Base-by-base conservation (phyloP, 2,113 vertebrate species). In the Riparia riparia region DNA sequence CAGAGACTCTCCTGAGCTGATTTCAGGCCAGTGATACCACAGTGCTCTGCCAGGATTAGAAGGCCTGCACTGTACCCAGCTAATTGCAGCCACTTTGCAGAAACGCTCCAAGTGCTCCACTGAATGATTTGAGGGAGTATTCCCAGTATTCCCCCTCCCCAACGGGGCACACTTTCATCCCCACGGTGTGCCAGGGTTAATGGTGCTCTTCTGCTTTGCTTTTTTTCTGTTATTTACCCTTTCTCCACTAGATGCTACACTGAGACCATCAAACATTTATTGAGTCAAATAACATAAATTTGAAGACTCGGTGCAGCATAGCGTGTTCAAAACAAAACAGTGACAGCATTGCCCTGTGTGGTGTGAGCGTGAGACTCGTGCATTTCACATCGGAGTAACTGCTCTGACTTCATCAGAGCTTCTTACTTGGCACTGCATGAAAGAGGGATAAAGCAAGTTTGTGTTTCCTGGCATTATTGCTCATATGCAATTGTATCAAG, bases 181-280 rank as follows among this genome's bases (percentile, higher is more conserved):
- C 45, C 64, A 21, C 60, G 4, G 2, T 39, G 34, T 17, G 2
- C 57, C 89, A 80, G 22, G 34, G 41, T 83, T 71, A 93, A 86
- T 28, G n/a, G 58, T 58, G 72, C 1, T 1, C 50, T 71, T 82
- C 73, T 78, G 65, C 70, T 85, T 66, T 69, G 61, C 2, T 4
- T 57, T 68, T 94, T 94, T 84, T 77, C 58, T 95, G 95, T 92
- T 91, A 95, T 97, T 94, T 96, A 96, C 70, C 95, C 87, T 93
- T 76, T 86, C 81, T 96, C 93, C 68, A 81, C 76, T 92, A 90
- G 95, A 95, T 91, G 76, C 96, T 95, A 95, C 93, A 86, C 68
- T 41, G 84, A 88, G 87, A 96, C 96, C 89, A 89, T 93, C 57
- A 91, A 96, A 93, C 66, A 93, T 96, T 91, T 83, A 95, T 82